phyloP scores from a whole-genome alignment of 2,888 invertebrate species.

The Zootermopsis nevadensis region DNA sequence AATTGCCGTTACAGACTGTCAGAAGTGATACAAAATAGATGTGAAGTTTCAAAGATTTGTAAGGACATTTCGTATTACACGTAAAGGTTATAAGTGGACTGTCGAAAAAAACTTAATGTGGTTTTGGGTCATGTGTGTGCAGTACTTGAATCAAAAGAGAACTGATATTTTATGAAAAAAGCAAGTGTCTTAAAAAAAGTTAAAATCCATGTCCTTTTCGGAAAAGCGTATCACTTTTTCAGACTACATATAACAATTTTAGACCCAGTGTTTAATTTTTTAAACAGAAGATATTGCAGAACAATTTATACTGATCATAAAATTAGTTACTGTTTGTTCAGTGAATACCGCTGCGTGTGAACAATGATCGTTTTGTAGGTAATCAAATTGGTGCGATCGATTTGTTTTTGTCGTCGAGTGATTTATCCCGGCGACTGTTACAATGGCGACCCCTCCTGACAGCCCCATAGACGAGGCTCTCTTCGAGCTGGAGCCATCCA shows the following conservation, averaged over 20 bases:
- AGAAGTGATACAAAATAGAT: neutral
- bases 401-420: slow-evolving; percentile 2
- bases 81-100: neutral
- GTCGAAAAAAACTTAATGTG: neutral
- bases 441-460: slow-evolving; percentile 87
- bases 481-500: slow-evolving; percentile 84
- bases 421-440: slow-evolving; percentile 19
- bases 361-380: neutral
- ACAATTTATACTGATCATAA: neutral
- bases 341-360: neutral
- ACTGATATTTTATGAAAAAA: neutral
- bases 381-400: neutral
- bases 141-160: neutral
- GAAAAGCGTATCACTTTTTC: neutral
- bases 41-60: neutral
- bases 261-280: neutral
- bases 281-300: neutral
- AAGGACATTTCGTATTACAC: neutral
- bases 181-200: neutral
- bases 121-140: neutral
- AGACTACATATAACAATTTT: neutral
- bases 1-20: neutral
- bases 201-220: neutral
- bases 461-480: slow-evolving; percentile 89
- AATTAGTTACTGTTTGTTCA: neutral